A percentile compares a stretch with the other conserved stretches of the same genome.
phyloP scores from a whole-genome alignment of 30 jellyfish, hydroid and myxozoan species.

The Nemopilema nomurai region DNA sequence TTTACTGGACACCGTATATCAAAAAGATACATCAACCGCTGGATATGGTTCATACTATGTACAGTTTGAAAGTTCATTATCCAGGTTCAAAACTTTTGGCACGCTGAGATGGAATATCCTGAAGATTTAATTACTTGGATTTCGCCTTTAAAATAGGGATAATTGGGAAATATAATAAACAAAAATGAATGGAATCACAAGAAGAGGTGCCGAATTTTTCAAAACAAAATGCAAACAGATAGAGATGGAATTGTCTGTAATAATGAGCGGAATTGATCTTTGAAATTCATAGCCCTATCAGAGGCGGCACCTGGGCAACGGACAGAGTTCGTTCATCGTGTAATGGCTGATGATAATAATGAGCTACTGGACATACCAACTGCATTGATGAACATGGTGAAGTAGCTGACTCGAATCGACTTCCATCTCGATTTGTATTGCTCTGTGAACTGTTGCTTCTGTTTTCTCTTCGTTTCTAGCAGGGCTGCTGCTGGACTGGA shows the following conservation, averaged over 20 bases:
- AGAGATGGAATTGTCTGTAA: background rate
- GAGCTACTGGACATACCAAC: constrained; percentile 2
- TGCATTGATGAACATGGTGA: constrained; percentile 29
- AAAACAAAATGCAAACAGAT: background rate
- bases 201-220: too few species aligned
- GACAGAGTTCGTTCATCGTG: too few species aligned
- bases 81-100: too few species aligned
- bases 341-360: background rate
- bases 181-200: too few species aligned
- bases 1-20: too few species aligned
- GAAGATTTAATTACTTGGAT: too few species aligned
- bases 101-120: too few species aligned
- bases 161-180: too few species aligned
- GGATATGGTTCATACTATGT: too few species aligned
- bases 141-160: too few species aligned
- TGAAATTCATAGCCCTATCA: background rate
- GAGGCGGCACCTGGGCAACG: background rate
- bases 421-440: background rate
- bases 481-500: background rate
- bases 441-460: constrained; percentile 7
- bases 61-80: too few species aligned
- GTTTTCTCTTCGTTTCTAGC: background rate
- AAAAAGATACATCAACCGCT: too few species aligned
- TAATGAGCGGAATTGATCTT: background rate
- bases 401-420: constrained; percentile 6